A percentile compares a stretch with the other conserved stretches of the same genome.
These are phyloP conservation scores for Sturnira hondurensis DNA, from an alignment of 2,113 vertebrate genomes.

Conservation along the genomic window DNA sequence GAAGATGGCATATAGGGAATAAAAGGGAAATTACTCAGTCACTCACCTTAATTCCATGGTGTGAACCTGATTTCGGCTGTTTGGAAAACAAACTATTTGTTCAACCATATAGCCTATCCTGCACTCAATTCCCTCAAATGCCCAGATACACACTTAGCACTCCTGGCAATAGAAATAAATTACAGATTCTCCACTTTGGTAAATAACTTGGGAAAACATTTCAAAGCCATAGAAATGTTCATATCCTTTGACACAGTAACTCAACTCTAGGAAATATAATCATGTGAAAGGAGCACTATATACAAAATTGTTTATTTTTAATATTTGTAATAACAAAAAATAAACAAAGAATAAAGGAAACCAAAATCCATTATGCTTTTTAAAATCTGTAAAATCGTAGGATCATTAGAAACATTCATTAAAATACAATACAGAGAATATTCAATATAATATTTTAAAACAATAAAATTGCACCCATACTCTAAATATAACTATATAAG, in stretches of 20 bases:
- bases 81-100: background rate
- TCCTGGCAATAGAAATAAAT: background rate
- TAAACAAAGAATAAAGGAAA: background rate
- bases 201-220: slow-evolving; percentile 3
- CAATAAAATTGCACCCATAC: background rate
- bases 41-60: background rate
- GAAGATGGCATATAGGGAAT: background rate
- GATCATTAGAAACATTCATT: background rate
- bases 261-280: background rate
- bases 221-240: background rate
- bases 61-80: background rate
- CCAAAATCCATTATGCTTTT: background rate
- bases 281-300: background rate
- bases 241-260: background rate
- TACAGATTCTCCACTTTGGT: background rate
- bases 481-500: background rate
- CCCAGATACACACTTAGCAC: background rate
- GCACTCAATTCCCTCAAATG: background rate
- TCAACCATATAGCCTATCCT: background rate
- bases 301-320: background rate
- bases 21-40: background rate
- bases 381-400: background rate
- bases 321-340: background rate
- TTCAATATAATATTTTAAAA: background rate
- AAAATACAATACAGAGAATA: background rate